These are phyloP conservation scores for Genyomyrus donnyi DNA, from an alignment of 2,113 vertebrate species.

Conservation along the genomic window DNA sequence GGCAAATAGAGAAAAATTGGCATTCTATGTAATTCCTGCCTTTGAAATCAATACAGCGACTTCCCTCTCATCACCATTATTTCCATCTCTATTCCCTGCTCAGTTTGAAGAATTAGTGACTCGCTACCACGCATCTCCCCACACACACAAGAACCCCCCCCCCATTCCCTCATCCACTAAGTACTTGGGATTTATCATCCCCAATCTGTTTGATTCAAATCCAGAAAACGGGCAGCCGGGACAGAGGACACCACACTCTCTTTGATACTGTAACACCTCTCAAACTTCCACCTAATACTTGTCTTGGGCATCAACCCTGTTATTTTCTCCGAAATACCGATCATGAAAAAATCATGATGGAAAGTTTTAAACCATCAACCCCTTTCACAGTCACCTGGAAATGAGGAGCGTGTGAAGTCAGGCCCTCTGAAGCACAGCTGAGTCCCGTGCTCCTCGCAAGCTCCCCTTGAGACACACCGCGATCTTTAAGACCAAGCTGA, in stretches of 20 bases:
- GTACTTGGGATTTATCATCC: conserved; percentile 48
- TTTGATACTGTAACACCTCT: not conserved
- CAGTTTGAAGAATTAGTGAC: conserved; percentile 50
- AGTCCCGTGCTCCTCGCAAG: not conserved
- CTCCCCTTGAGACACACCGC: not conserved
- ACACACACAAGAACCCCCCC: conserved; percentile 39
- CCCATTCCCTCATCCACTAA: conserved; percentile 19
- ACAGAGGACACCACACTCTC: not conserved
- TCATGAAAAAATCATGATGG: not conserved
- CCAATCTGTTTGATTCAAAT: conserved; percentile 50
- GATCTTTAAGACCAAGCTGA: not conserved
- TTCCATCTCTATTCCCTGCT: conserved; percentile 47
- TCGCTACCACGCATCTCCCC: conserved; percentile 50
- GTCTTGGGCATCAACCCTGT: not conserved
- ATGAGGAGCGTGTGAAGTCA: not conserved
- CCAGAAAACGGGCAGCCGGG: conserved; percentile 46
- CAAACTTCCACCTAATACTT: not conserved
- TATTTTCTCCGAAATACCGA: not conserved
- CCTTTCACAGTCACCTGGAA: not conserved
- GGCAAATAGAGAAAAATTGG: conserved; percentile 63
- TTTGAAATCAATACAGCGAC: conserved; percentile 58
- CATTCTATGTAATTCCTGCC: conserved; percentile 49
- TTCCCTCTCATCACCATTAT: conserved; percentile 42
- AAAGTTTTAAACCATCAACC: not conserved
- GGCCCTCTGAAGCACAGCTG: not conserved